Evolutionary conservation across 2,888 invertebrate genomes (phyloP).

Genomic region (Sipha maydis): DNA sequence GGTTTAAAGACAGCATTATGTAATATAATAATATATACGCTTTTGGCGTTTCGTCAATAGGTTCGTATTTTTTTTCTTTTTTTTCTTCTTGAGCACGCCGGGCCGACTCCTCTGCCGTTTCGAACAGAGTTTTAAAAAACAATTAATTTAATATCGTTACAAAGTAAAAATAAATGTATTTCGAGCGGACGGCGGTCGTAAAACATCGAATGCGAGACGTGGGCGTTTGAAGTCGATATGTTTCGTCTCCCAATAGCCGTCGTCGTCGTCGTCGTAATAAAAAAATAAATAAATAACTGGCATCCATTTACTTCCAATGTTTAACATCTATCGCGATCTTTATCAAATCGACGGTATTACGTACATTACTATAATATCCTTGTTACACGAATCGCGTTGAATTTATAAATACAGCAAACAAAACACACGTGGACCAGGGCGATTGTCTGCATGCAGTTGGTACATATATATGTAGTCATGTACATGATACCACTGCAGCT

Average conservation of each 20-base stretch:
- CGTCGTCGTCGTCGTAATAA: constrained; percentile 11
- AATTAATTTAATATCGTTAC: constrained; percentile 38
- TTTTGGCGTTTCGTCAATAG: constrained; percentile 45
- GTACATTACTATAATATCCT: not conserved
- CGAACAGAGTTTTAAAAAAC: not conserved
- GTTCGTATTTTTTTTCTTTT: not conserved
- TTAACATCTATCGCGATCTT: not conserved
- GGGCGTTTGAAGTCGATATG: constrained; percentile 32
- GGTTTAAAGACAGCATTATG: constrained; percentile 17
- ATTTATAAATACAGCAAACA: not conserved
- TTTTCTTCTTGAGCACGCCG: not conserved
- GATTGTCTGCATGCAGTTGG: not conserved
- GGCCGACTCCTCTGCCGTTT: not conserved
- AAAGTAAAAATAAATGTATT: constrained; percentile 44
- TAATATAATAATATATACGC: constrained; percentile 38
- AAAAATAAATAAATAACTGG: not conserved
- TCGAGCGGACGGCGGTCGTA: constrained; percentile 2
- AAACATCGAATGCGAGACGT: constrained; percentile 26
- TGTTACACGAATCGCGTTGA: not conserved
- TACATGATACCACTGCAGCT: not conserved
- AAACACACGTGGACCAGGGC: not conserved
- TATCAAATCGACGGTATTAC: not conserved
- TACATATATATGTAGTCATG: not conserved
- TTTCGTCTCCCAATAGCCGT: constrained; percentile 22
- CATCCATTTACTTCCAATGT: not conserved